Evolutionary conservation across 2,888 invertebrate genomes (phyloP), one percentile per base, ranked within the genome.

Genomic region (Achlya flavicornis): DNA sequence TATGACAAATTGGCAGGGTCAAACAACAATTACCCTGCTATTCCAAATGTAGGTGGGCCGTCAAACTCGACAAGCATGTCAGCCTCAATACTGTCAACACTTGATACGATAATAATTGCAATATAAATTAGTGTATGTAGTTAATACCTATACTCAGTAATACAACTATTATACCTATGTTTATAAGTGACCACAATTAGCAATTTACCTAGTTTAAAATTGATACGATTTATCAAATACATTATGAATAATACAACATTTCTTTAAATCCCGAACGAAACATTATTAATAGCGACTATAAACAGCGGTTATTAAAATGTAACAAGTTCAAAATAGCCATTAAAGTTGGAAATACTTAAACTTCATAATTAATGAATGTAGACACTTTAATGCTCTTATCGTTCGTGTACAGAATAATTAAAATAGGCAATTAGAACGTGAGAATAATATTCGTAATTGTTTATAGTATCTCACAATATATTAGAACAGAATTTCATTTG

Each of bases 381-480:
- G 46, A 46, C 46, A 46, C n/a, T n/a, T 53, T 53, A 53, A 53
- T 53, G 46, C 46, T 53, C 53, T 16, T 53, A 53, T 53, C 53
- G 16, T 10, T n/a, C 53, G 53, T 10, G 53, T 53, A 19, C 53
- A 53, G 53, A 53, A 53, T 53, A 53, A 53, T 53, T 53, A 19
- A 5, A 53, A 53, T 53, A 53, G 53, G 4, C 53, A 53, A 53
- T 53, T 53, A 53, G 53, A 53, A 53, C 53, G 53, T 53, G 53
- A 53, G 53, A 53, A 53, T 53, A 53, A 53, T 53, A 53, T 19
- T 53, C 19, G 6, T 53, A 19, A 53, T 53, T 53, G 16, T 43
- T 14, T 6, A n/a, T 46, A 46, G n/a, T 46, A n/a, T 46, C 46
- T 46, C 46, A n/a, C 6, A 46, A 46, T 46, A 46, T 46, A 46